Conservation (phyloP, 1,140 invertebrate species). For the Heliconius hewitsoni region DNA sequence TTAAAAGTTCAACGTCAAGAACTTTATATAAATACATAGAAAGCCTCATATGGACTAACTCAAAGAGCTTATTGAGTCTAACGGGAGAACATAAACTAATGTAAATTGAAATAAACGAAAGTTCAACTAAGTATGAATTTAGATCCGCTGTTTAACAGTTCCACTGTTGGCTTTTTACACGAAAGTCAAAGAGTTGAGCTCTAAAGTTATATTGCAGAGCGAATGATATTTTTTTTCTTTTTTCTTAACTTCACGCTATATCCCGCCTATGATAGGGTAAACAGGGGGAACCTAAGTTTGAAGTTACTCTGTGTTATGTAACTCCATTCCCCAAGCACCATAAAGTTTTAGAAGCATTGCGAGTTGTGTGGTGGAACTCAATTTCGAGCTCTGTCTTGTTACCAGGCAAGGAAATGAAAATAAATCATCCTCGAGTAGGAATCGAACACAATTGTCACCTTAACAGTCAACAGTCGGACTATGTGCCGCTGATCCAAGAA, state of each 20-base stretch:
- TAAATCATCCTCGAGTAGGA: too few relatives aligned
- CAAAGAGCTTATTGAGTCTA: constrained; percentile 17
- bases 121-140: constrained; percentile 32
- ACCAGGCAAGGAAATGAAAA: too few relatives aligned
- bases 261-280: too few relatives aligned
- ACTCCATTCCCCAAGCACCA: too few relatives aligned
- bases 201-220: background rate
- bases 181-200: background rate
- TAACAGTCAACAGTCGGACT: too few relatives aligned
- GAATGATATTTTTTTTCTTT: background rate
- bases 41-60: background rate
- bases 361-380: too few relatives aligned
- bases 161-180: constrained; percentile 20
- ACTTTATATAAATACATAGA: background rate
- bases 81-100: constrained; percentile 22
- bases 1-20: background rate
- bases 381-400: too few relatives aligned
- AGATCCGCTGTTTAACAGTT: constrained; percentile 33
- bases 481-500: too few relatives aligned
- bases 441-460: too few relatives aligned
- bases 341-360: too few relatives aligned
- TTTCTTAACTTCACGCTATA: background rate
- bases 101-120: constrained; percentile 32
- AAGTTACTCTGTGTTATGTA: too few relatives aligned
- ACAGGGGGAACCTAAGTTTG: too few relatives aligned